A percentile compares a stretch with the other conserved stretches of the same genome.
Conservation (phyloP, 1,140 invertebrate genomes). For the Aradophagus sp. region DNA sequence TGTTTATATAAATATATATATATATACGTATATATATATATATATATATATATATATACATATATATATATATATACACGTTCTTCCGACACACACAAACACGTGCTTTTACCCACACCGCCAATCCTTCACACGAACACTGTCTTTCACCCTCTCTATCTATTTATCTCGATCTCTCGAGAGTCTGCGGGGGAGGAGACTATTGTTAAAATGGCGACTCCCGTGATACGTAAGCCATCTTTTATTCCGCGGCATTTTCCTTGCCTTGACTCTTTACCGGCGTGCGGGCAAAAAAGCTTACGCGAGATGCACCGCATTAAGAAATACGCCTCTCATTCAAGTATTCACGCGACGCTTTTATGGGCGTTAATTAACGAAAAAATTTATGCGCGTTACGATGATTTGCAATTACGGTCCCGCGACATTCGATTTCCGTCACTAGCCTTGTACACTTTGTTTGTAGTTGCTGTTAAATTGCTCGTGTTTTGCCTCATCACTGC, state of each 20-base stretch:
- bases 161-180: constrained; percentile 59
- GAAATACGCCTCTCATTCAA: constrained; percentile 29
- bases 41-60: no score
- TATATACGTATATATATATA: constrained; percentile 10
- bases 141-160: constrained; percentile 57
- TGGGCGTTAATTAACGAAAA: neutral
- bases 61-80: no score
- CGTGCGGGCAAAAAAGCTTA: constrained; percentile 15
- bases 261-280: constrained; percentile 6
- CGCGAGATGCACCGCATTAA: constrained; percentile 22
- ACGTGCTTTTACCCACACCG: constrained; percentile 3
- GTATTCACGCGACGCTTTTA: constrained; percentile 2
- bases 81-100: constrained; percentile 4
- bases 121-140: constrained; percentile 23
- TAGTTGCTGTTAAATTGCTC: no score
- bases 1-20: constrained; percentile 34
- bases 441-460: no score
- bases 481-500: no score
- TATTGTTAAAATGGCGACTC: constrained; percentile 71
- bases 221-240: constrained; percentile 60
- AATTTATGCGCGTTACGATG: no score
- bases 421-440: no score
- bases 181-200: constrained; percentile 70
- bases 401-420: no score
- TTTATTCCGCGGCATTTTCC: constrained; percentile 55